Base-by-base conservation (phyloP, 2,113 vertebrate species). In the Grantiella picta region DNA sequence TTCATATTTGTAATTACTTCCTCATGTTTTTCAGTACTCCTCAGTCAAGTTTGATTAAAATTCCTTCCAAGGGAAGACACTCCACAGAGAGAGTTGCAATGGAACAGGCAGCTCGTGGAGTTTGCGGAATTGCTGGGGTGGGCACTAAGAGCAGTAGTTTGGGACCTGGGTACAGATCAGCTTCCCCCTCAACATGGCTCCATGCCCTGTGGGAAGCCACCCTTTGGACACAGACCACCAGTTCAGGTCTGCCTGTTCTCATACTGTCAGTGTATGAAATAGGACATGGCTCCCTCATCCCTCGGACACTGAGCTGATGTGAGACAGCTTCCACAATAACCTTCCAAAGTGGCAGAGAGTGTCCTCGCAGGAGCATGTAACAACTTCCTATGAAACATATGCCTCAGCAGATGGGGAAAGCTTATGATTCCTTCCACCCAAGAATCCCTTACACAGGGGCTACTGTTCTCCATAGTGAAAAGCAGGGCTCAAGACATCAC, bases 31-130 rank as follows among this genome's bases (percentile, higher is more conserved):
- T 95, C 94, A 95, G 96, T 92, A 96, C 96, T 97, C 96, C 96
- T 95, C 94, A 93, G 95, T 97, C 90, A 95, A 95, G 94, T 95
- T 96, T 96, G 96, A 98, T 98, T 98, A 97, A 97, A 97, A 98
- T 96, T 94, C 96, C 93, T 94, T 97, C 94, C 88, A 77, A 95
- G 94, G 86, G 86, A 96, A 95, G 95, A 94, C 11, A 18, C 59
- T 93, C 93, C 68, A 81, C 16, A 36, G 72, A 86, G 86, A 66
- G 82, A 75, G 64, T 70, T 63, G 44, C 66, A 71, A 49, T 60
- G 86, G 75, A 96, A 59, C 23, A 66, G 66, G 63, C 93, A 82
- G 86, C 54, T 79, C 15, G 0, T 57, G 59, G 89, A 90, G 72
- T 31, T 18, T 64, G 56, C 57, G 44, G 14, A 90, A 86, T 38